phyloP scores from a whole-genome alignment of 1,140 invertebrate genomes.

The Tribolium castaneum region DNA sequence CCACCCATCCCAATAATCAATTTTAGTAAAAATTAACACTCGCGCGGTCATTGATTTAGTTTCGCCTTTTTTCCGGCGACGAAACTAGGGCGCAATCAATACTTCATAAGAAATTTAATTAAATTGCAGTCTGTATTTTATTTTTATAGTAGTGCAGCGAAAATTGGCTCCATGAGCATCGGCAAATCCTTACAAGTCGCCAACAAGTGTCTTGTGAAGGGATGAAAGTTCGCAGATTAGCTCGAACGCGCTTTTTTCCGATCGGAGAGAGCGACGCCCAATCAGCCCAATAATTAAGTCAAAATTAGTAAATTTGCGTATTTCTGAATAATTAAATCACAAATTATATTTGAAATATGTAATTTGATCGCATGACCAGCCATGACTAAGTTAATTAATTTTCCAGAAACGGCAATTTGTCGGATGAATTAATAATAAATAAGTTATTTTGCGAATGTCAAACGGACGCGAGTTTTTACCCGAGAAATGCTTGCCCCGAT shows the following conservation, averaged over 20 bases:
- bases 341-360: slow-evolving; percentile 47
- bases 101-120: slow-evolving; percentile 32
- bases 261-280: not conserved
- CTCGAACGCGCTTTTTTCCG: not conserved
- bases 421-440: slow-evolving; percentile 44
- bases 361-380: slow-evolving; percentile 46
- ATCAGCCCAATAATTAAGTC: slow-evolving; percentile 24
- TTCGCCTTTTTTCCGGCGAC: not conserved
- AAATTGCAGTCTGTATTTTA: slow-evolving; percentile 28
- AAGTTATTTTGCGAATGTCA: slow-evolving; percentile 23
- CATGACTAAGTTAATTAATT: slow-evolving; percentile 49
- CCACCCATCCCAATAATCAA: not conserved
- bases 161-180: not conserved
- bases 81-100: slow-evolving; percentile 11
- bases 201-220: slow-evolving; percentile 50
- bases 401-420: slow-evolving; percentile 43
- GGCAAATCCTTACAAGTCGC: slow-evolving; percentile 46
- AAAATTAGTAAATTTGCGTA: slow-evolving; percentile 40
- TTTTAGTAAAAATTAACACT: not conserved
- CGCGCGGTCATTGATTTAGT: not conserved
- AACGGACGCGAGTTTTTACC: not conserved
- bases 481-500: not conserved
- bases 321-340: slow-evolving; percentile 48
- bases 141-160: slow-evolving; percentile 21
- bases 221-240: not conserved